Evolutionary conservation across 2,888 invertebrate genomes (phyloP), one percentile per base, ranked within the genome.

Genomic region (Drosophila monieri): DNA sequence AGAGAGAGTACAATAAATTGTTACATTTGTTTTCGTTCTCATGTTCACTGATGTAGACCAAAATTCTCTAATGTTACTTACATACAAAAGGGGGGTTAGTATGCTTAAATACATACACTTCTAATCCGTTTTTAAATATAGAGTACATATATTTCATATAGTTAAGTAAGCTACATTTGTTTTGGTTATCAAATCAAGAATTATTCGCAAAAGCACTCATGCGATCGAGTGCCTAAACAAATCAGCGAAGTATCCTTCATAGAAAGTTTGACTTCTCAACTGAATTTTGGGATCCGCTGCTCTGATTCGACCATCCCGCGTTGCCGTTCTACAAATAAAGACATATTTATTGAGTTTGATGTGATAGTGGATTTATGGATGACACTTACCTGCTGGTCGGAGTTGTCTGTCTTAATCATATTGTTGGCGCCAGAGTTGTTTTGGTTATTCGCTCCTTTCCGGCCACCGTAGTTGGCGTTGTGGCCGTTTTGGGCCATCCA

Each of bases 401-500:
- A 74, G 21, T 74, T 74, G n/a, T 84, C 78, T n/a, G 70, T 59
- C 66, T 89, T 87, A 30, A 32, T 75, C 69, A 84, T 86, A 15
- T 61, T 73, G 32, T 73, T 65, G 8, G 89, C 72, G 4, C 75
- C 84, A 1, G 80, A 66, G 52, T 79, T 80, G 56, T 81, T 89
- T 10, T 76, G 70, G 68, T 89, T 90, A 44, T 81, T 89, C 25
- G 73, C 71, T 51, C 76, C 77, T 70, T 89, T 89, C 18, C 79
- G 79, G n/a, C 76, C 76, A 8, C 83, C 85, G 25, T 77, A 81
- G 44, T 76, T 79, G 44, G 68, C 56, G 52, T 81, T 85, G 56
- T 84, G 80, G 4, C 91, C 91, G 68, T 92, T 94, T 92, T 94
- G 95, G 90, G 94, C 94, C 94, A 95, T 95, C 95, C 95, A 95